Base-by-base conservation (phyloP, 2,113 vertebrate genomes). In the Ctenomys sociabilis region DNA sequence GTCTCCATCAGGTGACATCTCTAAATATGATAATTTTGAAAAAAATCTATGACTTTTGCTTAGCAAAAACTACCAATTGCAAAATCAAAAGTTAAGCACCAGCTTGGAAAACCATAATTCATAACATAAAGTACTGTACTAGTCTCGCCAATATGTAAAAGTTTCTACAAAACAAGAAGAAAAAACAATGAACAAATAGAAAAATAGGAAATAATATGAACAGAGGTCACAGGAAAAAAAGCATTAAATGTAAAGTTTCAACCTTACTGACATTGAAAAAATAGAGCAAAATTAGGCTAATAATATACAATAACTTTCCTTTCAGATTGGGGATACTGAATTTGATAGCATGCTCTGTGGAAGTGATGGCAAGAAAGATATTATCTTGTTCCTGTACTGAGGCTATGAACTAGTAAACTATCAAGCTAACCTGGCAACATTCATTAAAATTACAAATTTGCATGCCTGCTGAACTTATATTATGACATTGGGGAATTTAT, bases 361-460 rank as follows among this genome's bases (percentile, higher is more conserved):
- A 52, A 70, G 4, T 81, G 61, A 83, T 64, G 81, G 86, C 26
- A 92, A 90, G 37, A 59, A 92, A 81, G 13, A 83, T 28, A 32
- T 3, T 85, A 40, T 85, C 61, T 84, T 22, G 35, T 30, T 30
- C 11, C 63, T 81, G 45, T 78, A 28, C 40, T 96, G n/a, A 90
- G n/a, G 78, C 66, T 85, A 89, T 40, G n/a, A 94, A 70, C 17
- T 63, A 12, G 2, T 93, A 66, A 96, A n/a, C 4, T 30, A 70
- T 70, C 37, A 37, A 82, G 24, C 2, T 77, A 81, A 49, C 17
- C 59, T 64, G 45, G 21, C 7, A 91, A 57, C 89, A 61, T 88
- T 91, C 82, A 83, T 77, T 66, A 93, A 89, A 89, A 93, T 83
- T 59, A 82, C 22, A 77, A 59, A 93, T 86, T 59, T 77, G 49